Evolutionary conservation across 2,113 vertebrate genomes (phyloP).

Genomic region (Vulpes lagopus): DNA sequence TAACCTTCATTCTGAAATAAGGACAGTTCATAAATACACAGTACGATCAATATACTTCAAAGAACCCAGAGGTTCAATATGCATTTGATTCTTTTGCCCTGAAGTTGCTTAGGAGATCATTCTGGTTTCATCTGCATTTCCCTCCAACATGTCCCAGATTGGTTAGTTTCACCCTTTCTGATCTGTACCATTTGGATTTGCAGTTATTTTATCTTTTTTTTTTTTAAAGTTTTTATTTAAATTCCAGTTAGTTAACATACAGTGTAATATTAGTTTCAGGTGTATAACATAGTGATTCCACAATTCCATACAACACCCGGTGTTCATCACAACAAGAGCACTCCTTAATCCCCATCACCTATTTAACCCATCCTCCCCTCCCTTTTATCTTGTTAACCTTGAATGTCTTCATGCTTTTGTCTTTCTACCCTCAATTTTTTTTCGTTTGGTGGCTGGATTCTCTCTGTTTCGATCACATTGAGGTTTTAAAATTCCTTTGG

Average conservation of each 20-base stretch:
- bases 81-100: not conserved
- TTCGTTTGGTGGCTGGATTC: not conserved
- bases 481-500: not conserved
- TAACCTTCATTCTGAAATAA: slow-evolving; percentile 25
- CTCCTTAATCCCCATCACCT: not conserved
- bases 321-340: not conserved
- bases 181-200: slow-evolving; percentile 6
- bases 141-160: not conserved
- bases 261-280: not conserved
- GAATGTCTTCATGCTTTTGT: not conserved
- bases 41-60: not conserved
- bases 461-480: not conserved
- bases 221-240: not conserved
- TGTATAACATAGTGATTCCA: not conserved
- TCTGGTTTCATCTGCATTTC: not conserved
- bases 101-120: not conserved
- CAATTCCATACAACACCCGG: not conserved
- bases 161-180: not conserved
- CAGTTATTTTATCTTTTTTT: not conserved
- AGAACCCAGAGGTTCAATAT: not conserved
- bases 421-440: not conserved
- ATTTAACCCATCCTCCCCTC: not conserved
- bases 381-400: not conserved
- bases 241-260: not conserved
- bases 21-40: not conserved